Percentiles rank a stretch among this genome's conserved stretches.
These are phyloP conservation scores for Macrotrachela quadricornifera DNA, from an alignment of 1,140 invertebrate genomes.

Conservation along the genomic window DNA sequence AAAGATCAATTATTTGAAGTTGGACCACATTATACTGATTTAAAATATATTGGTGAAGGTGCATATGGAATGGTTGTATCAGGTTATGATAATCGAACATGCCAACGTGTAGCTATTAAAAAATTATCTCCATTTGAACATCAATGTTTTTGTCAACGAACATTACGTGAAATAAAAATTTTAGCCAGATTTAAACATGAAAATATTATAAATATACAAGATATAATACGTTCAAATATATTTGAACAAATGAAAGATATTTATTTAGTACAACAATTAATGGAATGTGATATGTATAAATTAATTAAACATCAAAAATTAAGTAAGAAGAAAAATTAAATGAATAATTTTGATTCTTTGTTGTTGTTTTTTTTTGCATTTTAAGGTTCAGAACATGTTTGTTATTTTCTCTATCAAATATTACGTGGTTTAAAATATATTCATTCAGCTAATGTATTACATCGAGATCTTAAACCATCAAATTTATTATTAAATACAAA, in stretches of 20 bases:
- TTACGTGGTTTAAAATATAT: constrained; percentile 95
- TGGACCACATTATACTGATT: constrained; percentile 75
- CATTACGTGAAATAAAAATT: constrained; percentile 95
- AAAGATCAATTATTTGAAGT: too few relatives aligned
- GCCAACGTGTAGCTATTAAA: constrained; percentile 91
- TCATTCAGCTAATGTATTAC: constrained; percentile 95
- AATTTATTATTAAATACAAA: constrained; percentile 95
- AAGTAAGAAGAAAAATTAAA: constrained; percentile 21
- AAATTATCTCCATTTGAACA: constrained; percentile 99
- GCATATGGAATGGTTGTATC: constrained; percentile 97
- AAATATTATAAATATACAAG: constrained; percentile 98
- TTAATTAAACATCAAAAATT: constrained; percentile 74
- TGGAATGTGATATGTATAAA: constrained; percentile 99
- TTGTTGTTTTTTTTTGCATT: too few relatives aligned
- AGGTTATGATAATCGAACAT: constrained; percentile 62
- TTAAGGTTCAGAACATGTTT: constrained; percentile 60
- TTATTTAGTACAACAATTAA: constrained; percentile 91
- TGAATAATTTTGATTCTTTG: too few relatives aligned
- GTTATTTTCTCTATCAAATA: constrained; percentile 99
- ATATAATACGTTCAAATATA: constrained; percentile 75
- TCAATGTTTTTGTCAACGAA: constrained; percentile 98
- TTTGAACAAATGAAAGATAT: constrained; percentile 99
- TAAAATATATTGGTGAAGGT: constrained; percentile 88
- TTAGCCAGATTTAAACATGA: constrained; percentile 97
- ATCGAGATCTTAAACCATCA: constrained; percentile 86